Base-by-base conservation (phyloP, 1,140 invertebrate genomes). In the Aphis craccivora region DNA sequence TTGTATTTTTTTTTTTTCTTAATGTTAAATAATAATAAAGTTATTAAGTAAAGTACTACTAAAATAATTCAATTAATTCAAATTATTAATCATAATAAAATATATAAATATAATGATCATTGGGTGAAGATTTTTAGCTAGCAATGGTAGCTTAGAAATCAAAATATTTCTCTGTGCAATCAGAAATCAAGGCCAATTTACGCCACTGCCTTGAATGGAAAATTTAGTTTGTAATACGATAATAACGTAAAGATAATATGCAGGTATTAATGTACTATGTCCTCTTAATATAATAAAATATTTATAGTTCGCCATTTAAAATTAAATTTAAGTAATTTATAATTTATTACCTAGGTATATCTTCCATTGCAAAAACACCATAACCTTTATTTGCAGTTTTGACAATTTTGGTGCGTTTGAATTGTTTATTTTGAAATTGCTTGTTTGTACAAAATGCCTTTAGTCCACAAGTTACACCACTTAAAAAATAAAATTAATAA, bases 311-410 rank as follows among this genome's bases (percentile, higher is more conserved):
- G 8, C 23, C 25, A 60, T 60, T 67, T 14, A n/a, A 67, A 67
- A n/a, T 67, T 4, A 60, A 60, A 1, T 11, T 60, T n/a, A 76
- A n/a, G 30, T 6, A 48, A 14, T 4, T 89, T 48, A 60, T 0
- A 55, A 90, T 37, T 55, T 94, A 96, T 96, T 96, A 98, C 96
- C 96, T 95, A 91, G 96, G 95, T 48, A 99, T 96, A 95, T 97
- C 96, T 94, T 96, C 95, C 40, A 96, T 95, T 9, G 98, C 97
- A 94, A 97, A 96, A n/a, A 99, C 96, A 55, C 99, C 99, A 95
- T 98, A 98, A 2, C 99, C 99, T 96, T 99, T 99, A 95, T 98
- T 98, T 90, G 98, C 97, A 18, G 99, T 99, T 95, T 97, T 97
- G 95, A 99, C 99, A 22, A 99, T 97, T 95, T 98, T 97, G 87